A percentile compares a stretch with the other conserved stretches of the same genome.
Evolutionary conservation across 2,888 invertebrate genomes (phyloP).

Genomic region (Diogma glabrata): DNA sequence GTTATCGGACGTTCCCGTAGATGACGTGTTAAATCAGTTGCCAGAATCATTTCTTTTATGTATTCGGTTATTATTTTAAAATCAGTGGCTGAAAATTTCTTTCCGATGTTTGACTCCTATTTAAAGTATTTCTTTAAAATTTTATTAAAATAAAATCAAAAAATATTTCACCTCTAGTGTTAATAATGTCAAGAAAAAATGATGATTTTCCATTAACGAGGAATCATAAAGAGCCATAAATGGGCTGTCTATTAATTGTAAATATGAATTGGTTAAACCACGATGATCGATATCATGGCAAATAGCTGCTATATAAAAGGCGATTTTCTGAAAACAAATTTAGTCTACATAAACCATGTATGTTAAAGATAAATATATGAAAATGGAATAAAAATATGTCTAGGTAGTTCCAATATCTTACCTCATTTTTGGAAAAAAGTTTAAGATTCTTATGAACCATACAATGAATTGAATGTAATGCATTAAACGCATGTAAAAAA

Average conservation of each 20-base stretch:
- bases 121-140: too few relatives aligned
- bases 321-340: not conserved
- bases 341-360: conserved; percentile 33
- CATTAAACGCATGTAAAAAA: conserved; percentile 50
- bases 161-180: too few relatives aligned
- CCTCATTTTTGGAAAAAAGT: too few relatives aligned
- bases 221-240: not conserved
- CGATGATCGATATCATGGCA: conserved; percentile 1
- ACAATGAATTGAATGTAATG: conserved; percentile 48
- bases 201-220: not conserved
- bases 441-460: conserved; percentile 40
- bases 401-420: too few relatives aligned
- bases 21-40: not conserved
- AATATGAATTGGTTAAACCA: not conserved
- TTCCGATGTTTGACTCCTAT: not conserved
- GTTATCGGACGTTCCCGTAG: not conserved
- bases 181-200: not conserved
- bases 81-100: not conserved
- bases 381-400: too few relatives aligned
- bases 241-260: not conserved
- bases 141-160: too few relatives aligned
- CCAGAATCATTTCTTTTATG: not conserved
- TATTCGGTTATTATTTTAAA: not conserved
- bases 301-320: conserved; percentile 30
- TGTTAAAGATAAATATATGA: too few relatives aligned